Evolutionary conservation across 2,113 vertebrate genomes (phyloP), one percentile per base, ranked within the genome.

Genomic region (Brachypteracias leptosomus): DNA sequence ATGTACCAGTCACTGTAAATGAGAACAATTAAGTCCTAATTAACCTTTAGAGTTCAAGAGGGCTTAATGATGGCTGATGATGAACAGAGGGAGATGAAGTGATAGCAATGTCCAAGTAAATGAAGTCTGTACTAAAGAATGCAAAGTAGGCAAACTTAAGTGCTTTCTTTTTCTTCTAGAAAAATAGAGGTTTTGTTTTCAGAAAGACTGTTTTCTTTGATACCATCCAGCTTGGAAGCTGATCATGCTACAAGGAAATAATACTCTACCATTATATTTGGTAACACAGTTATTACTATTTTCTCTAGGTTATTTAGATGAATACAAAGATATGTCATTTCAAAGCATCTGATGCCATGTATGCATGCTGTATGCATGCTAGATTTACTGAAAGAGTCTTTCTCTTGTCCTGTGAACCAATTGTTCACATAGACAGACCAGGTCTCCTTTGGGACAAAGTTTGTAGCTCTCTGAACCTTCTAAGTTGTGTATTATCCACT

Each of bases 21-120:
- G 38, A 75, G 62, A 91, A 78, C 78, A 91, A 85, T 96, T 91
- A 83, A 42, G 46, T 58, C 79, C 21, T 68, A 88, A 91, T 91
- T 93, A 96, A 85, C 88, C 66, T 82, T 79, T 82, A 68, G 66
- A 57, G 44, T 68, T 89, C 65, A 72, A 85, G 70, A 61, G 47
- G 72, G 36, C 26, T 72, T 93, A 63, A 81, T 63, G 70, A 67
- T 71, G 33, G 65, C 66, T 44, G 5, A 8, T 85, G 75, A 80
- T 86, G 77, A 89, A 63, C 44, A 68, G 73, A 55, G 47, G 36
- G 57, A 95, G 44, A 87, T 79, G 38, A n/a, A n/a, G 20, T 75
- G 74, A 93, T 78, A 82, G 33, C 38, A 82, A 91, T 47, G 58
- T 44, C 35, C 78, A 44, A 65, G 36, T 52, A 44, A 90, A 82